Percentiles rank a stretch among this genome's conserved stretches.
phyloP scores from a whole-genome alignment of 2,888 invertebrate species.

The Ectropis crepuscularia region DNA sequence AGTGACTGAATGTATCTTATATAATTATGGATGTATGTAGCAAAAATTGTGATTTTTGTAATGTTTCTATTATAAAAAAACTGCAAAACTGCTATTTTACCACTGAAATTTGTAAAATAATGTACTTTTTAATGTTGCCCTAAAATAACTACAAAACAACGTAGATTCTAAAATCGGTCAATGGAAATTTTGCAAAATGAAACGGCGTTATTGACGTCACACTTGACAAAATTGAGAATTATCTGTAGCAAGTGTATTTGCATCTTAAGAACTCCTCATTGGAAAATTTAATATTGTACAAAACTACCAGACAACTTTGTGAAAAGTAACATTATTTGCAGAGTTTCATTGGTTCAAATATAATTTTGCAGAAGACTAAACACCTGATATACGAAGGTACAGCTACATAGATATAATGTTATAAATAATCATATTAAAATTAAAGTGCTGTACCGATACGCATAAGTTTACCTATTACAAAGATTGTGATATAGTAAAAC shows the following conservation, averaged over 20 bases:
- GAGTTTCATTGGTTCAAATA: not conserved
- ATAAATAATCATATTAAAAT: constrained; percentile 50
- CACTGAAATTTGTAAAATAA: not conserved
- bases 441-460: constrained; percentile 54
- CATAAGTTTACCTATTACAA: constrained; percentile 57
- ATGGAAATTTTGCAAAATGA: no score
- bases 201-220: no score
- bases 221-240: no score
- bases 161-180: no score
- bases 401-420: constrained; percentile 18
- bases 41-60: constrained; percentile 61
- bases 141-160: no score
- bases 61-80: constrained; percentile 9
- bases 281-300: no score
- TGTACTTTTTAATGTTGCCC: not conserved
- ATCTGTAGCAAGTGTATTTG: no score
- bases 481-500: constrained; percentile 77
- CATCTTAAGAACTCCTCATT: no score
- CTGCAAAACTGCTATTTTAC: constrained; percentile 8
- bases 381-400: constrained; percentile 12
- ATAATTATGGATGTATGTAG: constrained; percentile 36
- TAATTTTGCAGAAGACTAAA: not conserved
- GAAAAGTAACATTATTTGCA: no score
- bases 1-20: constrained; percentile 60
- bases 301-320: no score